Base-by-base conservation (phyloP, 2,888 invertebrate species). In the Agapetus fuscipes region DNA sequence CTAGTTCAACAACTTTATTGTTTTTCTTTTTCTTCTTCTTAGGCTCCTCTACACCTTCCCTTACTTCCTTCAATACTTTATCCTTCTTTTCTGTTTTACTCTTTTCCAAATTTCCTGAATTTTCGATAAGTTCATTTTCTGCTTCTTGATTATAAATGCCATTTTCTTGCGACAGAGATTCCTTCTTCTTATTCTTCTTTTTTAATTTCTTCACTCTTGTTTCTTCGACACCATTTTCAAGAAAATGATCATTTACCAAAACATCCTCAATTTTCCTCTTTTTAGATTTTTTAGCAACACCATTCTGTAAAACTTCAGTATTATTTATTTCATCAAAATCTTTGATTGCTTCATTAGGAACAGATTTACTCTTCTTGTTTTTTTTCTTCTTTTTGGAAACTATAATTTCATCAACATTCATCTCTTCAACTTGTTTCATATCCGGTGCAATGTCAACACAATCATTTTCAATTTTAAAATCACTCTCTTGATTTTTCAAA, bases 371-470 rank as follows among this genome's bases (percentile, higher is more conserved):
- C 24, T 39, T 39, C 34, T 39, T 39, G 13, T 14, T 37, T 15
- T 31, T 31, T n/a, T 13, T 13, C n/a, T 12, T 14, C 13, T 31
- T 31, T 15, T 31, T 31, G 10, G 4, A 7, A 16, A 13, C 10
- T 25, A 2, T 13, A 37, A 32, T 30, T 50, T 53, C 43, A 35
- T 52, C 50, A 28, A 39, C 37, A 41, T 30, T 40, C 30, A 25
- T 26, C 28, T 41, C 55, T 53, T 31, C 11, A 5, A 9, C 25
- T 4, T 3, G 6, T 20, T 28, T 10, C 26, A 17, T 12, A 13
- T n/a, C n/a, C n/a, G n/a, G n/a, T n/a, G n/a, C n/a, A n/a, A n/a
- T n/a, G n/a, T n/a, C n/a, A n/a, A n/a, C n/a, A n/a, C n/a, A n/a
- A n/a, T n/a, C n/a, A n/a, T n/a, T n/a, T n/a, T n/a, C n/a, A n/a